Percentiles rank a stretch among this genome's conserved stretches.
phyloP scores from a whole-genome alignment of 2,797 vertebrate genomes.

The Crax fasciolata region DNA sequence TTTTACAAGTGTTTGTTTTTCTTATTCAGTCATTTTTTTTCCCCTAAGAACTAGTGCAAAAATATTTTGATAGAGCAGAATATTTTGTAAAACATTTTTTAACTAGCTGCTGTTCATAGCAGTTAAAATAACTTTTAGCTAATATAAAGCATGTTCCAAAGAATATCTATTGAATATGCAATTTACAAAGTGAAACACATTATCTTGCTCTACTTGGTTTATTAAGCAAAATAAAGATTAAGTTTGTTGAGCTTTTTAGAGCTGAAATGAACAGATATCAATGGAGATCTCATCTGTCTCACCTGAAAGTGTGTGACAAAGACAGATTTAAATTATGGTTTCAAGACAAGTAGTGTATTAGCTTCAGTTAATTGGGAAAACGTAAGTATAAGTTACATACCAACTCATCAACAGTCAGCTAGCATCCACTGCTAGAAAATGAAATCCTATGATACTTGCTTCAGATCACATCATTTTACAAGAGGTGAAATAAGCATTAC shows the following conservation, averaged over 20 bases:
- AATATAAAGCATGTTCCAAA: neutral
- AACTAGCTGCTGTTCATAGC: neutral
- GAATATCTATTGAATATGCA: neutral
- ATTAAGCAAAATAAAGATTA: neutral
- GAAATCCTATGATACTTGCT: neutral
- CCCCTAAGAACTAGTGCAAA: neutral
- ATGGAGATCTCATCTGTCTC: neutral
- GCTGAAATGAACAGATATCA: neutral
- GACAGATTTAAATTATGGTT: neutral
- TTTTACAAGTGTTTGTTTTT: neutral
- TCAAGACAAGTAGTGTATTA: neutral
- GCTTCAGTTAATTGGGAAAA: neutral
- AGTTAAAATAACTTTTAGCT: neutral
- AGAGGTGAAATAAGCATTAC: neutral
- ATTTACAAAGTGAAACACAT: conserved; percentile 25
- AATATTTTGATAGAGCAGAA: neutral
- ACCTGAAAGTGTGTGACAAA: conserved; percentile 20
- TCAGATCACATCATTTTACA: neutral
- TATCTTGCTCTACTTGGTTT: conserved; percentile 1
- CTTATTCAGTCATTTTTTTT: neutral
- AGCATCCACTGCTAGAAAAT: neutral
- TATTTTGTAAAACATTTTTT: neutral
- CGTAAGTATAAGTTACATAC: neutral
- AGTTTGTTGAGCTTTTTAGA: neutral
- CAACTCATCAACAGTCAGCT: neutral